Evolutionary conservation across 2,797 vertebrate species (phyloP).

Genomic region (Manis crassicaudata): DNA sequence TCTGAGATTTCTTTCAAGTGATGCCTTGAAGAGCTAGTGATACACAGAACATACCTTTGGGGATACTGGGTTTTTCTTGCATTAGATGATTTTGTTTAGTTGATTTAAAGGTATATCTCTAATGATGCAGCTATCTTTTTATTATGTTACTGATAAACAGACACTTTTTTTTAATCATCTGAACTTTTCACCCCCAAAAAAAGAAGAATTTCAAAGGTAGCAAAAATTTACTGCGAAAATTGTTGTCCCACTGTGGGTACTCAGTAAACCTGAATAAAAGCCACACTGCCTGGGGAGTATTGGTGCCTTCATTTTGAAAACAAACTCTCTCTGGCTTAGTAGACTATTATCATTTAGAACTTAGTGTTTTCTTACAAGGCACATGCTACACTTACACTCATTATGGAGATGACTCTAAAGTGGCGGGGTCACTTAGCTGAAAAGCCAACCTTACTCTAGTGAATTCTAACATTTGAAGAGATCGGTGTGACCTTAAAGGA

Average conservation of each 20-base stretch:
- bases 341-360: slow-evolving; percentile 51
- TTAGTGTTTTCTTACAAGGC: slow-evolving; percentile 59
- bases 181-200: background rate
- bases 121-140: slow-evolving; percentile 6
- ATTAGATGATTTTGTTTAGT: slow-evolving; percentile 22
- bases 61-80: background rate
- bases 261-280: slow-evolving; percentile 52
- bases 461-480: slow-evolving; percentile 80
- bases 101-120: background rate
- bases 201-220: slow-evolving; percentile 33
- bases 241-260: background rate
- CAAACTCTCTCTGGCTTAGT: slow-evolving; percentile 28
- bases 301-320: slow-evolving; percentile 23
- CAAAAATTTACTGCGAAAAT: slow-evolving; percentile 49
- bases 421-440: slow-evolving; percentile 55
- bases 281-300: background rate
- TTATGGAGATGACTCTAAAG: slow-evolving; percentile 74
- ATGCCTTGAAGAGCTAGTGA: background rate
- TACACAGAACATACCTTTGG: background rate
- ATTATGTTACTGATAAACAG: background rate
- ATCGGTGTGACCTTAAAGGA: slow-evolving; percentile 78
- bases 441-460: slow-evolving; percentile 69
- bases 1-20: background rate
- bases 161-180: background rate
- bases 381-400: slow-evolving; percentile 41